A percentile compares a stretch with the other conserved stretches of the same genome.
These are phyloP conservation scores for Anhinga rufa DNA, from an alignment of 2,113 vertebrate species.

Conservation along the genomic window DNA sequence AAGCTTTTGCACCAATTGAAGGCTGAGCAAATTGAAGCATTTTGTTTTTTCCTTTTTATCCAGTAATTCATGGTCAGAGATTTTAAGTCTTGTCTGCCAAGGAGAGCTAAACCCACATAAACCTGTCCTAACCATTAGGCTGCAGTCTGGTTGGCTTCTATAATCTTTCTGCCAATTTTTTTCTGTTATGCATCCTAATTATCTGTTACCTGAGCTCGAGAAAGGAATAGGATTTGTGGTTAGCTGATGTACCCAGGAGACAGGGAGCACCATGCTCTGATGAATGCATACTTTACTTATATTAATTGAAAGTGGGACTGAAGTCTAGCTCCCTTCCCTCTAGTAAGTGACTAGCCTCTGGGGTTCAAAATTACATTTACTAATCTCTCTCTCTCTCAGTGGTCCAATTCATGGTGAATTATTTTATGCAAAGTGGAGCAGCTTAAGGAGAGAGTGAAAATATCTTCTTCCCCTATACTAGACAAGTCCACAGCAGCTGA, in stretches of 20 bases:
- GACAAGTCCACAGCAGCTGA: background rate
- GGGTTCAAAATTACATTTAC: constrained; percentile 33
- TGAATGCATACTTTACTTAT: background rate
- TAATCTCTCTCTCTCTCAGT: background rate
- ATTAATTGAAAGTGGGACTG: constrained; percentile 5
- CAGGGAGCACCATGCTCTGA: background rate
- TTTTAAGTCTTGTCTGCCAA: background rate
- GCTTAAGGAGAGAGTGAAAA: background rate
- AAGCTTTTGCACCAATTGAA: background rate
- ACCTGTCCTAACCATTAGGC: background rate
- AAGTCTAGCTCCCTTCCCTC: background rate
- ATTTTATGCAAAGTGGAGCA: background rate
- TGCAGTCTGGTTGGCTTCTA: background rate
- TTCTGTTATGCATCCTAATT: background rate
- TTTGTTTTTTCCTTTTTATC: background rate
- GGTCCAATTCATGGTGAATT: constrained; percentile 23
- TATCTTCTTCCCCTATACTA: background rate
- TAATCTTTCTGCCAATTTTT: background rate
- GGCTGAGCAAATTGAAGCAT: background rate
- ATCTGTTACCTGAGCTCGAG: background rate
- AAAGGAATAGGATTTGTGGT: background rate
- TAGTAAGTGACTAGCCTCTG: background rate
- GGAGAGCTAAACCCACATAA: background rate
- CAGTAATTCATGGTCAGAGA: background rate
- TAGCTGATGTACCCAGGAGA: background rate